Base-by-base conservation (phyloP, 1,140 invertebrate genomes). In the Lepidurus arcticus region DNA sequence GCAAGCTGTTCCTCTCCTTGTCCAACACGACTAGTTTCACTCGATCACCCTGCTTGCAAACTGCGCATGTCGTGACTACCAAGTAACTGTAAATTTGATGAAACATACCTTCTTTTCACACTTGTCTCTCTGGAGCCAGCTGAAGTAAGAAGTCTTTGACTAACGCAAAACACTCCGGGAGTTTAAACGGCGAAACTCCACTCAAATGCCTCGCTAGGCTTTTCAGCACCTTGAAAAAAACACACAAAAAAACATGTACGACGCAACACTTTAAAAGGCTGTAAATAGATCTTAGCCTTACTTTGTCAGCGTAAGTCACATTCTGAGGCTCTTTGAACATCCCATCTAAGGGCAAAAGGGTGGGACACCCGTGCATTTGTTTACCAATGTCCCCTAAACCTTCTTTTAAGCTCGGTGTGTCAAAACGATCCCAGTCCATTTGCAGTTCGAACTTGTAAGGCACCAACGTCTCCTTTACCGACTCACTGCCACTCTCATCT, bases 131-230 rank as follows among this genome's bases (percentile, higher is more conserved):
- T 7, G 53, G 53, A 9, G 53, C 53, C 16, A 65, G 53, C 21
- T 65, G 53, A 65, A 65, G 53, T 21, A 65, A 65, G 53, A 65
- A 65, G 21, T 65, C 53, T 65, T 65, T 65, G 21, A 65, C 53
- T 16, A 65, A 65, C 53, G n/a, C 53, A 65, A 65, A 65, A 4
- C 53, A 65, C 53, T 65, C 53, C 16, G 0, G 53, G 7, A 65
- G 53, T 21, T 65, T n/a, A 16, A 65, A 1, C 53, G 53, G 53
- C 53, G 53, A 65, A 65, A 65, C 53, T 65, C 53, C 53, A 21
- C 16, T 65, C 21, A 65, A 65, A 65, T 65, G 53, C 53, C 53
- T 65, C n/a, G n/a, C n/a, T 65, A 65, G 8, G 13, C 53, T 65
- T 65, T 65, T 65, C 53, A 65, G 21, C 53, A 65, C 53, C 53